A percentile compares a stretch with the other conserved stretches of the same genome.
Conservation (phyloP, 1,140 invertebrate genomes). For the Calliphora vicina region DNA sequence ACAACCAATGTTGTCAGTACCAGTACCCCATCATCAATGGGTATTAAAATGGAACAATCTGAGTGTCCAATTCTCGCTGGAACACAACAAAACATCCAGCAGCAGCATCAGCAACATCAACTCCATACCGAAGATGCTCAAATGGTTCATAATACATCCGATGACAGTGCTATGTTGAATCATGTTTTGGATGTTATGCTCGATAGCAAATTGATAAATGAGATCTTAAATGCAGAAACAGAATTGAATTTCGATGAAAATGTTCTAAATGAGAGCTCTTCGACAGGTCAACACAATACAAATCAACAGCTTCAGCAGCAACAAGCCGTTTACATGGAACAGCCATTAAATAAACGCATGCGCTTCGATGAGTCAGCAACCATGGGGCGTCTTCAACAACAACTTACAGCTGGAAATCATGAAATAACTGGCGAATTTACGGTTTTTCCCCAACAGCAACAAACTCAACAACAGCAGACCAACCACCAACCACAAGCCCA, state of each 20-base stretch:
- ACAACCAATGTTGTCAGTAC: neutral
- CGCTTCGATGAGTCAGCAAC: slow-evolving; percentile 50
- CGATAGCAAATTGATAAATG: slow-evolving; percentile 59
- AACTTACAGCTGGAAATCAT: neutral
- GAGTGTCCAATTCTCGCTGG: neutral
- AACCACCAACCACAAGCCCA: slow-evolving; percentile 30
- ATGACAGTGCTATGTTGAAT: slow-evolving; percentile 58
- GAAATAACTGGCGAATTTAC: slow-evolving; percentile 34
- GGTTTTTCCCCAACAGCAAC: slow-evolving; percentile 42
- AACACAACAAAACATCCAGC: neutral
- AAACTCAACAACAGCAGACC: slow-evolving; percentile 31
- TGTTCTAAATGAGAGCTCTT: slow-evolving; percentile 52
- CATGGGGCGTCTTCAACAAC: neutral
- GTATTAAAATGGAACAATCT: neutral
- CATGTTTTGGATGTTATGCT: slow-evolving; percentile 53
- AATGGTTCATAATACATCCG: slow-evolving; percentile 50
- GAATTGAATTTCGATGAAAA: slow-evolving; percentile 56
- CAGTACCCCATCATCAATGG: neutral
- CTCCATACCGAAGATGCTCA: slow-evolving; percentile 43
- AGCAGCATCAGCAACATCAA: neutral
- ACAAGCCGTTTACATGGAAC: slow-evolving; percentile 35
- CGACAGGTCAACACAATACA: slow-evolving; percentile 31
- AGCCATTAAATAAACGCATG: slow-evolving; percentile 48
- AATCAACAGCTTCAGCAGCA: slow-evolving; percentile 34
- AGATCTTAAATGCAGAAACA: slow-evolving; percentile 51